A percentile compares a stretch with the other conserved stretches of the same genome.
These are phyloP conservation scores for Ormyrus rosae DNA, from an alignment of 2,888 invertebrate species.

Conservation along the genomic window DNA sequence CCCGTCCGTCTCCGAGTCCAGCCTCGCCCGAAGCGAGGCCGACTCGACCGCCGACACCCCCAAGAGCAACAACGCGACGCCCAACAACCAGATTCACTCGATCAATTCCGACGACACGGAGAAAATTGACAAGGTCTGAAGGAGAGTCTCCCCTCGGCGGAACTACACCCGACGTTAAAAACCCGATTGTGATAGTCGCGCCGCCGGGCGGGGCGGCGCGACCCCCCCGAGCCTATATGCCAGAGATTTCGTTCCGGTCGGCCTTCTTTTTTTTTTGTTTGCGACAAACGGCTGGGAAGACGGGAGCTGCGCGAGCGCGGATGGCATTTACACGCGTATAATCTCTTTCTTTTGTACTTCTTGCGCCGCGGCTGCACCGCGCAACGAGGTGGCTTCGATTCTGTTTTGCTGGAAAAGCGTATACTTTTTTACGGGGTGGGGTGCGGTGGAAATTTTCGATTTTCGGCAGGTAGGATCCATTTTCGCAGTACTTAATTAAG, in stretches of 20 bases:
- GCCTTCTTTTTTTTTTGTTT: constrained; percentile 14
- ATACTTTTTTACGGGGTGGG: no score
- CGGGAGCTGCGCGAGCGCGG: not conserved
- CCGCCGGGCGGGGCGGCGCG: constrained; percentile 63
- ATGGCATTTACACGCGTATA: constrained; percentile 19
- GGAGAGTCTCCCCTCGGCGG: constrained; percentile 51
- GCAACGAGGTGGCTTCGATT: no score
- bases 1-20: constrained; percentile 66
- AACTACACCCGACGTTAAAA: constrained; percentile 26
- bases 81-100: constrained; percentile 61
- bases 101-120: constrained; percentile 62
- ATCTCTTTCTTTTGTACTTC: not conserved
- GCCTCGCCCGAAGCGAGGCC: constrained; percentile 65
- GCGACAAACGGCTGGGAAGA: not conserved
- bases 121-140: constrained; percentile 66
- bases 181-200: constrained; percentile 72
- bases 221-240: constrained; percentile 57
- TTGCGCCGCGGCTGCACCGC: not conserved
- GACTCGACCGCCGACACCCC: constrained; percentile 60
- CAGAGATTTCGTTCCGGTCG: constrained; percentile 55
- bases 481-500: constrained; percentile 54
- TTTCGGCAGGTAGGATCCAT: not conserved
- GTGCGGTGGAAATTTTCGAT: no score
- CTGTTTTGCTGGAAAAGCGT: no score
- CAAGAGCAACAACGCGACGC: constrained; percentile 57